Evolutionary conservation across 2,797 vertebrate species (phyloP), one percentile per base, ranked within the genome.

Genomic region (Hippocampus kuda): DNA sequence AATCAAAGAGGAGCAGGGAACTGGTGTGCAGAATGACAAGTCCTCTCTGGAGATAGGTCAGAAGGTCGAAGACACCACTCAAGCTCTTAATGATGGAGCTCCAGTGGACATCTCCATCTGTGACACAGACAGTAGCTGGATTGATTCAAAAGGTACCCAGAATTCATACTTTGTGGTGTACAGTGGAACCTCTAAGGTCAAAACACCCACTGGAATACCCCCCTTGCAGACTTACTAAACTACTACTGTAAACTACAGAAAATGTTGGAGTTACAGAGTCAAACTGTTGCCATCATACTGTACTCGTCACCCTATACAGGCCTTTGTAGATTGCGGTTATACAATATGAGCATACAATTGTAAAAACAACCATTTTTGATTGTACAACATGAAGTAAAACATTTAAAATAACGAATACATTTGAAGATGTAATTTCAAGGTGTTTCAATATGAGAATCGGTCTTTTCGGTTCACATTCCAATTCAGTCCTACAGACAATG

Each of bases 71-170:
- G 90, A 90, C 71, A 1, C 89, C 0, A 87, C 87, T 91, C 75
- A 89, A 85, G 1, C 89, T 82, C 89, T 90, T 79, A 91, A 88
- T 53, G 93, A 95, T 34, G 94, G 94, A 84, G 94, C 93, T 62
- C 93, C 92, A 56, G 90, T 93, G 1, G 93, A 95, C 11, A 87
- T 93, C 81, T 96, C 94, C 81, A 74, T 94, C 84, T 86, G 96
- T 87, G 94, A 95, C 68, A 94, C 94, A 59, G 94, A 95, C 92
- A 95, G 94, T 91, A 92, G 92, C 88, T 96, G 94, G 94, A 92
- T 94, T 85, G 93, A 96, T 79, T 92, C 93, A 81, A 94, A 95
- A 96, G 95, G 95, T 97, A 94, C 92, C 91, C 80, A 80, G 83
- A 73, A 65, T 69, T 83, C 75, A 65, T 68, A 75, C 60, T 81